A percentile compares a stretch with the other conserved stretches of the same genome.
These are phyloP conservation scores for Psilopsiagon aurifrons DNA, from an alignment of 2,113 vertebrate genomes.

Conservation along the genomic window DNA sequence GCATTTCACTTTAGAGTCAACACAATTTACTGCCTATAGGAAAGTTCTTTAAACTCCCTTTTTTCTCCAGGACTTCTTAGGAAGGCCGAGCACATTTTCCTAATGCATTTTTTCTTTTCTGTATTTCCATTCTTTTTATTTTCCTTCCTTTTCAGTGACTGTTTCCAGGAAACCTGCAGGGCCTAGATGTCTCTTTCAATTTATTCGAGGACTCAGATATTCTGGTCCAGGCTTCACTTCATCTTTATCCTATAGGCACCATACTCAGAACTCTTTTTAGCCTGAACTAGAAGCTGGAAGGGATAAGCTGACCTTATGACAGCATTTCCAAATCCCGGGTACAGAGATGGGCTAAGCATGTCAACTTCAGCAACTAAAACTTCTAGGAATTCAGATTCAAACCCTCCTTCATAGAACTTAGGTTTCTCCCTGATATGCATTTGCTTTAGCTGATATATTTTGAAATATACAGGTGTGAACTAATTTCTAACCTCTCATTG, in stretches of 20 bases:
- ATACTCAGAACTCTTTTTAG: background rate
- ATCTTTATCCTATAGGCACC: background rate
- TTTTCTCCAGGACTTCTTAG: background rate
- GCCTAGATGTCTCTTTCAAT: accelerated
- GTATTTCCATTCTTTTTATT: background rate
- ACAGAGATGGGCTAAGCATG: background rate
- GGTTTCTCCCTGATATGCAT: background rate
- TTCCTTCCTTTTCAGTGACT: background rate
- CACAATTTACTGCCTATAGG: background rate
- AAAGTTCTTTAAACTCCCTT: background rate
- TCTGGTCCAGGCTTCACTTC: background rate
- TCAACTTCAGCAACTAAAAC: background rate
- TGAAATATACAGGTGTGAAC: background rate
- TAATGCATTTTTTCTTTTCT: background rate
- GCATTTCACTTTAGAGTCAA: background rate
- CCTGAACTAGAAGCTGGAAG: background rate
- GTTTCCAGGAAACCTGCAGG: background rate
- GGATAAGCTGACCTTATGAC: background rate
- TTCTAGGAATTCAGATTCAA: background rate
- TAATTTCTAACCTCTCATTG: background rate
- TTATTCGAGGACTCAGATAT: background rate
- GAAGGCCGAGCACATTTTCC: background rate
- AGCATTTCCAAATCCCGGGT: background rate
- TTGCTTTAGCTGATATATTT: background rate
- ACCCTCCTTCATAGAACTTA: background rate